Conservation (phyloP, 2,113 vertebrate genomes). For the Prietella phreatophila region DNA sequence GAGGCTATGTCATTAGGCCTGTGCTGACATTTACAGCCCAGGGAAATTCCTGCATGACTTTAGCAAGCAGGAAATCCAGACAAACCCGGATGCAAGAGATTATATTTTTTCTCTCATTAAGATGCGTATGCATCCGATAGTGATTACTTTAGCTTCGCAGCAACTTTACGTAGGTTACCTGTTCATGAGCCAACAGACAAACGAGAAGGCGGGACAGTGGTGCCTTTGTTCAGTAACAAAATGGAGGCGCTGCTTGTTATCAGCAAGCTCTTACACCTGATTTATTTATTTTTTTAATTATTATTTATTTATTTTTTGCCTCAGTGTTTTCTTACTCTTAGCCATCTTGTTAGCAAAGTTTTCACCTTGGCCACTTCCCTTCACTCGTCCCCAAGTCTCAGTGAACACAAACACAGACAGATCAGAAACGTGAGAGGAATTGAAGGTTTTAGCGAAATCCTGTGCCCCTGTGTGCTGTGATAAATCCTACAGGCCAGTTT, state of each 20-base stretch:
- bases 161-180: background rate
- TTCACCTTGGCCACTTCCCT: background rate
- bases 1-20: slow-evolving; percentile 60
- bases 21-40: slow-evolving; percentile 41
- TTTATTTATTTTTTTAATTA: no score
- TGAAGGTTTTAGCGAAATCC: background rate
- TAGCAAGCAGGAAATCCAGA: background rate
- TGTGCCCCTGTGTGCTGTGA: background rate
- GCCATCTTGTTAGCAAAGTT: background rate
- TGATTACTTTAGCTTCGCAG: background rate
- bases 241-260: background rate
- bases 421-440: background rate
- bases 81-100: background rate
- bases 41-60: background rate
- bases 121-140: background rate
- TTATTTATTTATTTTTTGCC: background rate
- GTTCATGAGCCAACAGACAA: background rate
- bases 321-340: background rate
- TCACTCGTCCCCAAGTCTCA: no score
- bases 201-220: background rate
- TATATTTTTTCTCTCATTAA: background rate
- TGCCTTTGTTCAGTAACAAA: background rate
- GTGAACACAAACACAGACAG: background rate
- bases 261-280: background rate
- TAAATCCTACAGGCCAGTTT: background rate